Evolutionary conservation across 2,113 vertebrate genomes (phyloP), one percentile per base, ranked within the genome.

Genomic region (Alethe castanea): DNA sequence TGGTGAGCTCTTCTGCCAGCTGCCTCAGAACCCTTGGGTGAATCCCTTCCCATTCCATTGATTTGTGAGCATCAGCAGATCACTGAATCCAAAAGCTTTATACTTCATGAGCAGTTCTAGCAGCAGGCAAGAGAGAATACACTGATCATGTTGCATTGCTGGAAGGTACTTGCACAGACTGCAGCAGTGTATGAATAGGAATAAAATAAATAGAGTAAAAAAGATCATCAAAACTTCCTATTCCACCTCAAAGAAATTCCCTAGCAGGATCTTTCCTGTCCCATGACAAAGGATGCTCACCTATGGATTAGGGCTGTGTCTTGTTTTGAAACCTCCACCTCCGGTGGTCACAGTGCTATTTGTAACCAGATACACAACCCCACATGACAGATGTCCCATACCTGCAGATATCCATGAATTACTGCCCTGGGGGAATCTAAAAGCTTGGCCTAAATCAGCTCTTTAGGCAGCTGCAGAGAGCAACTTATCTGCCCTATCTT

Each of bases 21-120:
- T 52, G 19, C 22, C 26, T 52, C 62, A 86, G 53, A 26, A 52
- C 9, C 14, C 38, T 60, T 33, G 45, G 18, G 28, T 52, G 23
- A 44, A 53, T 33, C 22, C 18, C 1, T 0, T 45, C 36, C 45
- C 33, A 60, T 44, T 33, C 72, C 22, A 60, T 19, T 0, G 0
- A 33, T 3, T 44, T 33, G 11, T 44, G 45, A 59, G 18, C 14
- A 28, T 28, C 36, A 60, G 53, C 26, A 52, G 22, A 22, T 53
- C 45, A 45, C 38, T 19, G 28, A 86, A 52, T 6, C 16, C 29
- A n/a, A 78, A 61, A 78, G 38, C 5, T 50, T 81, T 71, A 33
- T 6, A 35, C 19, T 62, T 53, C 35, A 45, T 15, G 36, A 77
- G 59, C 50, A 53, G n/a, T 31, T 40, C 73, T 48, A 53, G 54